Percentiles rank a stretch among this genome's conserved stretches.
Conservation (phyloP, 2,888 invertebrate species). For the Rhyacophila evoluta region DNA sequence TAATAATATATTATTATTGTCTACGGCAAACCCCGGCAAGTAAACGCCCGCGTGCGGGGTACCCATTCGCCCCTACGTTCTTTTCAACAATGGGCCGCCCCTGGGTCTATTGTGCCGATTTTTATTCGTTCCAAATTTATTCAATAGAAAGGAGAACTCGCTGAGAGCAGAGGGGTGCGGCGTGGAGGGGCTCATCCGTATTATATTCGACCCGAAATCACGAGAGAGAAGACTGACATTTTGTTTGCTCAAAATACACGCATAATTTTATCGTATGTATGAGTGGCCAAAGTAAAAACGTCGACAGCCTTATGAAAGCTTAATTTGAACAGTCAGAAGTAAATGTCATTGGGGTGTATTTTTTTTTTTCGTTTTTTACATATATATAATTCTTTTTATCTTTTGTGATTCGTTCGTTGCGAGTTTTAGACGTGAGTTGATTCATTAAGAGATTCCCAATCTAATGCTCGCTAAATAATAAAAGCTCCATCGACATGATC, state of each 20-base stretch:
- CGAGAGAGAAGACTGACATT: not conserved
- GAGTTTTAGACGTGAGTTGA: not conserved
- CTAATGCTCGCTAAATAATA: too few relatives aligned
- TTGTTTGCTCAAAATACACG: not conserved
- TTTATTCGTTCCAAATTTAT: slow-evolving; percentile 53
- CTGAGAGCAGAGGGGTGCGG: slow-evolving; percentile 6
- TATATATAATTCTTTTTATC: slow-evolving; percentile 6
- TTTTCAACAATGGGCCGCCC: slow-evolving; percentile 43
- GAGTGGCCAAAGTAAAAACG: slow-evolving; percentile 12
- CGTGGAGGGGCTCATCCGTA: not conserved
- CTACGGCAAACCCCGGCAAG: not conserved
- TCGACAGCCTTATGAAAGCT: slow-evolving; percentile 16
- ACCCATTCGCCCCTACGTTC: not conserved
- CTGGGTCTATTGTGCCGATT: slow-evolving; percentile 49
- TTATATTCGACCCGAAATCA: slow-evolving; percentile 6
- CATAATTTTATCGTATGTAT: not conserved
- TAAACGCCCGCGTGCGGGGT: slow-evolving; percentile 1
- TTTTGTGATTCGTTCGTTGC: not conserved
- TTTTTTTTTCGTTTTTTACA: slow-evolving; percentile 1
- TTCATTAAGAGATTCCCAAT: not conserved
- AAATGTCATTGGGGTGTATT: slow-evolving; percentile 31
- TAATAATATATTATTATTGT: slow-evolving; percentile 6
- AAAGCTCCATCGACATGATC: too few relatives aligned
- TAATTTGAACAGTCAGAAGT: slow-evolving; percentile 29
- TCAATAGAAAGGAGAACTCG: slow-evolving; percentile 47